Conservation (phyloP, 1,140 invertebrate species). For the Eumeta japonica region DNA sequence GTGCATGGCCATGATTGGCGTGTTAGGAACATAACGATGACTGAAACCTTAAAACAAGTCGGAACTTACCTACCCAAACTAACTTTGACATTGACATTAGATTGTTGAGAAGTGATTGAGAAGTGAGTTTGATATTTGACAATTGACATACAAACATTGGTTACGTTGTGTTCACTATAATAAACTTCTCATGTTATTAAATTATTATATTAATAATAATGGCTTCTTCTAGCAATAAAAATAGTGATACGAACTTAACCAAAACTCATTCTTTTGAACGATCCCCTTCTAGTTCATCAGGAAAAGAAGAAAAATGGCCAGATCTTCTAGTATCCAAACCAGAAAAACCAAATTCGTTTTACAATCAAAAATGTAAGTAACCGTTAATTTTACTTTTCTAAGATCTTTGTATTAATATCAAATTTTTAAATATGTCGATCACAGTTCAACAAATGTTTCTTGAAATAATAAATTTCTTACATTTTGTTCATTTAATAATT, state of each 20-base stretch:
- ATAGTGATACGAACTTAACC: slow-evolving; percentile 26
- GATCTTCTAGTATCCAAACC: slow-evolving; percentile 43
- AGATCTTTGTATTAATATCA: too few species aligned
- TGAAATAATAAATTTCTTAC: too few species aligned
- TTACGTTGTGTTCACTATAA: slow-evolving; percentile 10
- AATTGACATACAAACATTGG: slow-evolving; percentile 5
- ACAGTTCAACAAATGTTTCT: too few species aligned
- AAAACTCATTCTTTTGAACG: slow-evolving; percentile 32
- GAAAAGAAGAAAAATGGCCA: slow-evolving; percentile 47
- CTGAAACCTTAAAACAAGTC: too few species aligned
- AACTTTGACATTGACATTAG: too few species aligned
- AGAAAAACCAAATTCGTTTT: slow-evolving; percentile 41
- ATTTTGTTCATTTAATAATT: too few species aligned
- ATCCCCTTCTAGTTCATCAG: slow-evolving; percentile 39
- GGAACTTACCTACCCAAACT: slow-evolving; percentile 5
- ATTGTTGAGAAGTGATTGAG: too few species aligned
- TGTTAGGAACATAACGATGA: too few species aligned
- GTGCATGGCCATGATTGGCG: too few species aligned
- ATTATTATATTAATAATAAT: slow-evolving; percentile 20
- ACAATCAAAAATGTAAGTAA: slow-evolving; percentile 41
- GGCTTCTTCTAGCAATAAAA: slow-evolving; percentile 34
- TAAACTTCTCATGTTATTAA: slow-evolving; percentile 12
- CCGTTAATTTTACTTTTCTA: too few species aligned
- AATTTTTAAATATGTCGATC: too few species aligned
- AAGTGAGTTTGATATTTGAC: too few species aligned